Evolutionary conservation across 2,888 invertebrate species (phyloP).

Genomic region (Dryobota labecula): DNA sequence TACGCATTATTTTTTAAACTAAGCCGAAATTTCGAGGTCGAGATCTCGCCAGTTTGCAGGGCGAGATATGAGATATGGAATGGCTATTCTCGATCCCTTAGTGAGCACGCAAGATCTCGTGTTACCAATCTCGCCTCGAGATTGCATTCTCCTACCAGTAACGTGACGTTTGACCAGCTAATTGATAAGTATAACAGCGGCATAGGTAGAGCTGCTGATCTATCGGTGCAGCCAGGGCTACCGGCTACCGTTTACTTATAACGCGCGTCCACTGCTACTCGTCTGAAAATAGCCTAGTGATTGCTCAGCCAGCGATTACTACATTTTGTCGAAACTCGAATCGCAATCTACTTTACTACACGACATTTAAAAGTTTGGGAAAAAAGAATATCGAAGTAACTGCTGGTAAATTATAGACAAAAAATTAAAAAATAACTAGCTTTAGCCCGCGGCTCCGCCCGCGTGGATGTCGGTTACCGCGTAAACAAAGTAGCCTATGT

Average conservation of each 20-base stretch:
- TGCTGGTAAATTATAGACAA: too few relatives aligned
- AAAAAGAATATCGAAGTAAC: neutral
- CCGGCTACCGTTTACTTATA: neutral
- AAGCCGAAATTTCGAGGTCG: neutral
- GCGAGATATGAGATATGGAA: too few relatives aligned
- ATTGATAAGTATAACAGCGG: neutral
- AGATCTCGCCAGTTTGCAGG: too few relatives aligned
- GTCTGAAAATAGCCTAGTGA: neutral
- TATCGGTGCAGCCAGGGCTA: neutral
- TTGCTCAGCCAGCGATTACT: neutral
- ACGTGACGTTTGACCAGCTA: neutral
- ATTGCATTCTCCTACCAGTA: neutral
- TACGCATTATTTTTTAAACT: neutral
- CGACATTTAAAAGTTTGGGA: neutral
- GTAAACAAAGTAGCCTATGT: too few relatives aligned
- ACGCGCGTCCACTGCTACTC: conserved; percentile 6
- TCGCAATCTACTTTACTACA: neutral
- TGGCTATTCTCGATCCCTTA: too few relatives aligned
- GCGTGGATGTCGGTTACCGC: too few relatives aligned
- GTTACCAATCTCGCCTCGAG: neutral
- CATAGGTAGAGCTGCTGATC: neutral
- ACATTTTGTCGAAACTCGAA: conserved; percentile 1
- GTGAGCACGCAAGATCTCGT: too few relatives aligned
- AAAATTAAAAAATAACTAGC: too few relatives aligned
- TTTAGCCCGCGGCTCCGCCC: too few relatives aligned